Evolutionary conservation across 1,140 invertebrate genomes (phyloP).

Genomic region (Luehdorfia chinensis): DNA sequence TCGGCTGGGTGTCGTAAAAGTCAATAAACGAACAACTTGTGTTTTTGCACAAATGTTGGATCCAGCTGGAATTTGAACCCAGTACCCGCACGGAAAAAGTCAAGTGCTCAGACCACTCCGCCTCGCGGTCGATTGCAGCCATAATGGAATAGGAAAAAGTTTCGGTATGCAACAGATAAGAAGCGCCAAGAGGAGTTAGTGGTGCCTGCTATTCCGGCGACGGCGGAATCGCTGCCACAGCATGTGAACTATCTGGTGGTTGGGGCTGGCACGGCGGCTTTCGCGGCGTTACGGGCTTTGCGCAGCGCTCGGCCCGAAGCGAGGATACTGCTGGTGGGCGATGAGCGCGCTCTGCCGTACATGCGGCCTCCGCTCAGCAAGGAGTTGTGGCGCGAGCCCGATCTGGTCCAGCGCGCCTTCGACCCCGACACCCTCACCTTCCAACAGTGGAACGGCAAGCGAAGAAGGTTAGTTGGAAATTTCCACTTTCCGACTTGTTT

Average conservation of each 20-base stretch:
- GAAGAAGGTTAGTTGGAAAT: constrained; percentile 1
- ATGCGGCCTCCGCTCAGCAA: constrained; percentile 56
- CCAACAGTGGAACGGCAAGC: constrained; percentile 39
- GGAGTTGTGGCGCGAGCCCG: constrained; percentile 43
- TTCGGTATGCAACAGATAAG: no score
- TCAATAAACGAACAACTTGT: no score
- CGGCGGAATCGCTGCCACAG: constrained; percentile 21
- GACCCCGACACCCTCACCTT: constrained; percentile 26
- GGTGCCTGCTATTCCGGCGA: constrained; percentile 17
- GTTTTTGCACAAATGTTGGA: no score
- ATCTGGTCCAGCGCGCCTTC: constrained; percentile 26
- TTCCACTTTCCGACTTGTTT: background rate
- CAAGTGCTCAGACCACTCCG: no score
- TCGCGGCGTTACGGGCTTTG: constrained; percentile 57
- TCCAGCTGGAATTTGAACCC: no score
- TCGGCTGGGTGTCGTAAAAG: no score
- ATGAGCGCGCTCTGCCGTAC: constrained; percentile 50
- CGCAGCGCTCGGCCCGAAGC: constrained; percentile 51
- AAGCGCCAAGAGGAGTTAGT: constrained; percentile 22
- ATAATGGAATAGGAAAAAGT: no score
- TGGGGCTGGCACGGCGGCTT: constrained; percentile 59
- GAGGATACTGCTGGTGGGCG: constrained; percentile 34
- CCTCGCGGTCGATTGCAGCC: no score
- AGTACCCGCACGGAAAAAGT: no score
- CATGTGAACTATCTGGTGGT: constrained; percentile 61